A percentile compares a stretch with the other conserved stretches of the same genome.
These are phyloP conservation scores for Hydrotaea cyrtoneurina DNA, from an alignment of 2,888 invertebrate species.

Conservation along the genomic window DNA sequence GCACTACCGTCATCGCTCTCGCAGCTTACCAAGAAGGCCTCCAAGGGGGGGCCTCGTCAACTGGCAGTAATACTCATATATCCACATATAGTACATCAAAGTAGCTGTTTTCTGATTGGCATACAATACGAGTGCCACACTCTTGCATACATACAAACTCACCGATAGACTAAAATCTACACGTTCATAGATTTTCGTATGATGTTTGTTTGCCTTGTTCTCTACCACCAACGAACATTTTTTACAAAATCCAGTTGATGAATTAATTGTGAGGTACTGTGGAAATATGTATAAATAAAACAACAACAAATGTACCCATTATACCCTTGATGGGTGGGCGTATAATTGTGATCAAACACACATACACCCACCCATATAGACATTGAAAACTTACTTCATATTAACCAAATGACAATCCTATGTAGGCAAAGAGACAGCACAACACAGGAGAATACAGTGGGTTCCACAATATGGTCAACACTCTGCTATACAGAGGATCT, in stretches of 20 bases:
- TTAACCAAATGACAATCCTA: constrained; percentile 41
- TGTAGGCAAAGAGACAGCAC: constrained; percentile 31
- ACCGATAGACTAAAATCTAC: too few species aligned
- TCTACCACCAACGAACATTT: constrained; percentile 17
- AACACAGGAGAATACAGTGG: constrained; percentile 5
- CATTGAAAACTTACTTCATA: background rate
- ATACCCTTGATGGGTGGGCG: constrained; percentile 9
- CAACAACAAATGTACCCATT: constrained; percentile 39
- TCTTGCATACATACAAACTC: background rate
- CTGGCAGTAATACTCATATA: background rate
- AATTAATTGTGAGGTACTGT: constrained; percentile 67
- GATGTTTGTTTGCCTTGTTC: too few species aligned
- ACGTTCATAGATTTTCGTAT: too few species aligned
- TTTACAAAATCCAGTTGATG: constrained; percentile 59
- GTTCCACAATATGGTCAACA: background rate
- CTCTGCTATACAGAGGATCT: too few species aligned
- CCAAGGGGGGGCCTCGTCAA: too few species aligned
- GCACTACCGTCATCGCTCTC: too few species aligned
- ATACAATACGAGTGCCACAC: constrained; percentile 44
- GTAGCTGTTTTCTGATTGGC: constrained; percentile 62
- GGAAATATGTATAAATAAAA: constrained; percentile 49
- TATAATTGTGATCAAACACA: background rate
- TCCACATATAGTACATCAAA: constrained; percentile 31
- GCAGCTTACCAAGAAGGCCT: too few species aligned
- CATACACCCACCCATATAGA: constrained; percentile 3